Percentiles rank a stretch among this genome's conserved stretches.
These are phyloP conservation scores for Podotricha telesiphe DNA, from an alignment of 2,888 invertebrate genomes.

Conservation along the genomic window DNA sequence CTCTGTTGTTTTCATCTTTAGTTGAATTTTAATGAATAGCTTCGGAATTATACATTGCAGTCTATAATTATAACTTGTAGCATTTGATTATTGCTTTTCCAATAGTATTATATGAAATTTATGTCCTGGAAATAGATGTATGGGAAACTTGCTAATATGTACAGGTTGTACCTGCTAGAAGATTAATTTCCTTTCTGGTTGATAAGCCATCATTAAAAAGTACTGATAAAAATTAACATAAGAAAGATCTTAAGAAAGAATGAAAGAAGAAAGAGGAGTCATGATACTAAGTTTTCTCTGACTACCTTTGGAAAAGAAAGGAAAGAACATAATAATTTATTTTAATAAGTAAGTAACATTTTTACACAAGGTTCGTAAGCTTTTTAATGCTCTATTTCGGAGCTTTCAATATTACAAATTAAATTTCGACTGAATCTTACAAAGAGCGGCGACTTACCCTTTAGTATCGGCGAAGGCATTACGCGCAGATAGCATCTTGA, in stretches of 20 bases:
- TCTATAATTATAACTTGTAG: constrained; percentile 73
- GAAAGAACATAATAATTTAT: too few species aligned
- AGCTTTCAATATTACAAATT: constrained; percentile 27
- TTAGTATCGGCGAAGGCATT: constrained; percentile 68
- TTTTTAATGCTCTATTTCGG: constrained; percentile 5
- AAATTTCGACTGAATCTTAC: constrained; percentile 46
- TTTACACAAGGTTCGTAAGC: not conserved
- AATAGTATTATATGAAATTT: constrained; percentile 58
- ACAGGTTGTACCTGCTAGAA: too few species aligned
- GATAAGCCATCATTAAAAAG: not conserved
- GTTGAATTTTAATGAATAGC: constrained; percentile 81
- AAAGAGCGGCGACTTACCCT: constrained; percentile 66
- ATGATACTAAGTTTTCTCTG: too few species aligned
- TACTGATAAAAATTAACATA: not conserved
- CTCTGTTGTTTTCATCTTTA: constrained; percentile 76
- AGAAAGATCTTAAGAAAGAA: too few species aligned
- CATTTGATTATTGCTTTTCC: constrained; percentile 77
- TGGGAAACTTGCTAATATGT: constrained; percentile 39
- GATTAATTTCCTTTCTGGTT: not conserved
- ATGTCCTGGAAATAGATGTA: constrained; percentile 42
- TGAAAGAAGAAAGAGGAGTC: too few species aligned
- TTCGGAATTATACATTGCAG: constrained; percentile 74
- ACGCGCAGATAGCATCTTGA: constrained; percentile 80
- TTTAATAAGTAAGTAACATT: too few species aligned
- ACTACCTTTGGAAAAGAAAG: too few species aligned